Evolutionary conservation across 2,797 vertebrate genomes (phyloP).

Genomic region (Coranthus polyacanthus): DNA sequence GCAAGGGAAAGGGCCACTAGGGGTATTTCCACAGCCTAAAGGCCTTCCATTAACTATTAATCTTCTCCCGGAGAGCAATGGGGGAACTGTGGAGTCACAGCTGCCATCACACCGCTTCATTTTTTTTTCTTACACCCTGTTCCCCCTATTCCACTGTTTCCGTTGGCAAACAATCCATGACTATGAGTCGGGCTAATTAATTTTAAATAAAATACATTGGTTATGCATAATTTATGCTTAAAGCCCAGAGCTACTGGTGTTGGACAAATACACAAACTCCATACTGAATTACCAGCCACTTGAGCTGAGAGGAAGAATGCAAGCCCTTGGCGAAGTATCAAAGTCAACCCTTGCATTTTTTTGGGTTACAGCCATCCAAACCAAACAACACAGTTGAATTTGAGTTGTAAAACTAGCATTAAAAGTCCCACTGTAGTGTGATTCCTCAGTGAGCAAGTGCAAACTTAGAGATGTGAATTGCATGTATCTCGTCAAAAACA

Average conservation of each 20-base stretch:
- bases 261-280: conserved; percentile 85
- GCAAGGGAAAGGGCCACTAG: conserved; percentile 68
- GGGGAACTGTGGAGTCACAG: conserved; percentile 76
- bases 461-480: not conserved
- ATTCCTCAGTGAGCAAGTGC: conserved; percentile 38
- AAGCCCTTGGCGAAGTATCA: conserved; percentile 64
- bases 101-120: conserved; percentile 68
- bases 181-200: conserved; percentile 81
- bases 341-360: conserved; percentile 63
- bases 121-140: conserved; percentile 31
- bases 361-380: conserved; percentile 71
- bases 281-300: conserved; percentile 78
- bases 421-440: conserved; percentile 36
- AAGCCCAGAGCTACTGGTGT: conserved; percentile 83
- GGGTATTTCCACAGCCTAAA: conserved; percentile 82
- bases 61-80: conserved; percentile 78
- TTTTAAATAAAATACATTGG: conserved; percentile 85
- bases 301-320: conserved; percentile 67
- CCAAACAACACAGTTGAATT: conserved; percentile 73
- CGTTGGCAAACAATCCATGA: conserved; percentile 76
- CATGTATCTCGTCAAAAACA: conserved; percentile 22
- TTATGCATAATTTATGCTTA: conserved; percentile 85
- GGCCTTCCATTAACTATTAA: conserved; percentile 85
- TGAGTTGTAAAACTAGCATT: conserved; percentile 61
- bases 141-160: conserved; percentile 66